A percentile compares a stretch with the other conserved stretches of the same genome.
Evolutionary conservation across 2,797 vertebrate genomes (phyloP).

Genomic region (Pangasius mekongensis): DNA sequence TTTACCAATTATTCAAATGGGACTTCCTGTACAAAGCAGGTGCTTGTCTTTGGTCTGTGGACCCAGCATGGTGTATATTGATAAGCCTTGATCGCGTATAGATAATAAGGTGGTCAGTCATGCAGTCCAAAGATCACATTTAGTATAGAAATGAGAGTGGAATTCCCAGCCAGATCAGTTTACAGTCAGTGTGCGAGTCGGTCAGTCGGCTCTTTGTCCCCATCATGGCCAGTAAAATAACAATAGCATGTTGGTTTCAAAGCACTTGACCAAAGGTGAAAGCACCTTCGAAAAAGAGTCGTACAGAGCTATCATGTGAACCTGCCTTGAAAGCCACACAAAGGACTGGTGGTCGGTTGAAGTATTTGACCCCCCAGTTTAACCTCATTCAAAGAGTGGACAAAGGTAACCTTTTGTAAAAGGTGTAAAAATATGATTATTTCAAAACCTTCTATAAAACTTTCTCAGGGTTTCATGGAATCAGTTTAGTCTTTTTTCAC

Average conservation of each 20-base stretch:
- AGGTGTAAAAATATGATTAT: conserved; percentile 47
- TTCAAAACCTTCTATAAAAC: conserved; percentile 4
- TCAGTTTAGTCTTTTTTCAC: neutral
- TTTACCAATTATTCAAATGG: neutral
- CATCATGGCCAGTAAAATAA: conserved; percentile 78
- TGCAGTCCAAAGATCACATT: conserved; percentile 89
- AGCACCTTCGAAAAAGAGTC: conserved; percentile 63
- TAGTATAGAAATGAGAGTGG: conserved; percentile 85
- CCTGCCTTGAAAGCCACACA: conserved; percentile 71
- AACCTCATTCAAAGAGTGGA: conserved; percentile 65
- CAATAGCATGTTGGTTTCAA: conserved; percentile 77
- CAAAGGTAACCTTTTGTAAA: conserved; percentile 65
- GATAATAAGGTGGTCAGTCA: conserved; percentile 91
- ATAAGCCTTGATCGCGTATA: conserved; percentile 81
- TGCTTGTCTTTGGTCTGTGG: conserved; percentile 83
- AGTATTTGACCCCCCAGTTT: conserved; percentile 65
- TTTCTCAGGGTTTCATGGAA: neutral
- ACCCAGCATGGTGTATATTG: conserved; percentile 71
- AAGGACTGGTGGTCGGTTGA: conserved; percentile 48
- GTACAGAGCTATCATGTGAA: conserved; percentile 73
- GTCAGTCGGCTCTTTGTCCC: conserved; percentile 71
- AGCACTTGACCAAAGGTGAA: conserved; percentile 72
- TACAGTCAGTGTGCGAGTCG: conserved; percentile 73
- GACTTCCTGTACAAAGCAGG: conserved; percentile 75
- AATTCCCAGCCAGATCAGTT: conserved; percentile 88